Conservation (phyloP, 2,888 invertebrate genomes). For the Philhelius pedissequus region DNA sequence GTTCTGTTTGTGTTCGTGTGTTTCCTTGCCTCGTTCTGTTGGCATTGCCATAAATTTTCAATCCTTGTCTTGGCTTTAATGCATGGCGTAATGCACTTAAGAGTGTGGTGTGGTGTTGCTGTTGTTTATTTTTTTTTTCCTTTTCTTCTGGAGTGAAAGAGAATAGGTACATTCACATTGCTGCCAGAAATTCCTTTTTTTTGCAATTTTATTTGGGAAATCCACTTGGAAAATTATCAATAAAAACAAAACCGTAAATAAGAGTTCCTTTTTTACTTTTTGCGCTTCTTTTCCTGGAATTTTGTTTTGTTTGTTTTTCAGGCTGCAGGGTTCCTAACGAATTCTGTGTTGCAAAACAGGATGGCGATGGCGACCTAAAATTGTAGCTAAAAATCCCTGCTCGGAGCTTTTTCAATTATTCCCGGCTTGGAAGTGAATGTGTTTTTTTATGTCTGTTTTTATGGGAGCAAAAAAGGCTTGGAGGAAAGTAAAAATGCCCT, state of each 20-base stretch:
- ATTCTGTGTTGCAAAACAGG: neutral
- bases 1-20: neutral
- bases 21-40: slow-evolving; percentile 13
- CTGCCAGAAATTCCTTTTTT: slow-evolving; percentile 22
- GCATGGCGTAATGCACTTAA: slow-evolving; percentile 54
- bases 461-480: neutral
- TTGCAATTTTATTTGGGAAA: slow-evolving; percentile 39
- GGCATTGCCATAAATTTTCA: slow-evolving; percentile 44
- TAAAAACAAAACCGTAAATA: slow-evolving; percentile 56
- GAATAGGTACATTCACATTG: slow-evolving; percentile 12
- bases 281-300: neutral
- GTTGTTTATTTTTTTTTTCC: neutral
- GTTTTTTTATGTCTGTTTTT: neutral
- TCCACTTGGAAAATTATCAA: slow-evolving; percentile 47
- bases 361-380: neutral
- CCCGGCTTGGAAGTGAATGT: slow-evolving; percentile 14
- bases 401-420: slow-evolving; percentile 39
- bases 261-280: slow-evolving; percentile 25
- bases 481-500: slow-evolving; percentile 12
- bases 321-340: neutral
- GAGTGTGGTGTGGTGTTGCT: slow-evolving; percentile 23
- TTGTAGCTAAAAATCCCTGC: slow-evolving; percentile 9
- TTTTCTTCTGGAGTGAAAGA: neutral
- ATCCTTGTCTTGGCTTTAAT: slow-evolving; percentile 43
- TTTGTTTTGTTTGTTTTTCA: neutral